phyloP scores from a whole-genome alignment of 2,113 vertebrate genomes.

The Alosa alosa region DNA sequence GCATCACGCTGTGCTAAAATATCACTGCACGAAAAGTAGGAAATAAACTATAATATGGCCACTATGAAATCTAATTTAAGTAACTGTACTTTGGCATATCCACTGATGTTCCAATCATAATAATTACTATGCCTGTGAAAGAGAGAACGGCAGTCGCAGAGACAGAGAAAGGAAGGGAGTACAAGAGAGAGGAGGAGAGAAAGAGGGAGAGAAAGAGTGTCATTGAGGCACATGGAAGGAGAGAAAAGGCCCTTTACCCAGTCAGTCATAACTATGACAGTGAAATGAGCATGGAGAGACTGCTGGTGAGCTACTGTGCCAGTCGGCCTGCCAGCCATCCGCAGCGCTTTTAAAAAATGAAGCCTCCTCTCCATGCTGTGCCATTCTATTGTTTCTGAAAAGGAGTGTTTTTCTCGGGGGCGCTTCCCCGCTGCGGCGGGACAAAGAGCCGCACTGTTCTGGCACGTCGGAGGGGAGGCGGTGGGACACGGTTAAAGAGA shows the following conservation, averaged over 20 bases:
- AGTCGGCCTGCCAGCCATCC: background rate
- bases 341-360: conserved; percentile 45
- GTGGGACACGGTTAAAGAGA: background rate
- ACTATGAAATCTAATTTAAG: background rate
- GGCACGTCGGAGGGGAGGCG: conserved; percentile 22
- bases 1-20: background rate
- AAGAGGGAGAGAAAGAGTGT: conserved; percentile 6
- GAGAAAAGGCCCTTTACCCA: background rate
- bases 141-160: background rate
- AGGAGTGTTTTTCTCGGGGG: conserved; percentile 32
- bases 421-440: conserved; percentile 1
- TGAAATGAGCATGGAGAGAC: background rate
- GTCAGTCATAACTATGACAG: background rate
- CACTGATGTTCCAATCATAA: background rate
- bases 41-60: background rate
- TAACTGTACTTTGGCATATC: background rate
- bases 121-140: background rate
- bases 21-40: background rate
- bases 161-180: background rate
- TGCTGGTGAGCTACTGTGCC: background rate
- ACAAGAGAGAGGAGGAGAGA: background rate
- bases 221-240: conserved; percentile 21
- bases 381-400: conserved; percentile 38
- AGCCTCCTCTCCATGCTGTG: conserved; percentile 44
- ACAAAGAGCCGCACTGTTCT: conserved; percentile 33